Conservation (phyloP, 1,140 invertebrate species). For the Zaprionus capensis region DNA sequence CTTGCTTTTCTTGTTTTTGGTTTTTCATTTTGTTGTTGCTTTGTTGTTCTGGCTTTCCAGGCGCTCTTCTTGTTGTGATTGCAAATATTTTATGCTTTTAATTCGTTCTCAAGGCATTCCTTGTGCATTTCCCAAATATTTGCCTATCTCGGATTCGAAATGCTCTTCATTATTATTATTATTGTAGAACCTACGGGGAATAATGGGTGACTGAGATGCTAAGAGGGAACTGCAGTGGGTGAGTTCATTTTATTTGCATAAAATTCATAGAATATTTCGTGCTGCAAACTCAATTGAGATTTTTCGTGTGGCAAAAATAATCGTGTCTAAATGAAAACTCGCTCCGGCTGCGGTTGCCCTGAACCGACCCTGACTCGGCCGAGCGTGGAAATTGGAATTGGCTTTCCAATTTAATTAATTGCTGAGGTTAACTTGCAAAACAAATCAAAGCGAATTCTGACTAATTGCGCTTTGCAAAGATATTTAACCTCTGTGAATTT, state of each 20-base stretch:
- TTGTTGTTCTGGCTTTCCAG: constrained; percentile 24
- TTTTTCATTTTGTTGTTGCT: constrained; percentile 25
- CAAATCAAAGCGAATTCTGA: not conserved
- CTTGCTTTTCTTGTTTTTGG: constrained; percentile 42
- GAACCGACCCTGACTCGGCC: not conserved
- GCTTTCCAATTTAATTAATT: not conserved
- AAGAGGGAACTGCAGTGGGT: not conserved
- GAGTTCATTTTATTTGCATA: constrained; percentile 58
- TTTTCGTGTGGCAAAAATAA: constrained; percentile 17
- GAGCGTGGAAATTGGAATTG: not conserved
- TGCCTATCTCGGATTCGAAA: constrained; percentile 47
- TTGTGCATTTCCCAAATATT: constrained; percentile 40
- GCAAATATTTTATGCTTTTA: constrained; percentile 81
- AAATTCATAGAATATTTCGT: constrained; percentile 39
- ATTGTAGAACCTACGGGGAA: not conserved
- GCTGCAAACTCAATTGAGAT: constrained; percentile 17
- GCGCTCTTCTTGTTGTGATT: constrained; percentile 57
- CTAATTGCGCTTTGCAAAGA: not conserved
- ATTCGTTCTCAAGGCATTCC: constrained; percentile 58
- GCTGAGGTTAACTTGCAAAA: not conserved
- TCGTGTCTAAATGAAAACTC: constrained; percentile 21
- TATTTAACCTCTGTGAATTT: not conserved
- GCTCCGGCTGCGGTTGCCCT: constrained; percentile 4
- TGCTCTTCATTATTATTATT: constrained; percentile 44
- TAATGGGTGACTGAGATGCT: too few relatives aligned